Evolutionary conservation across 2,888 invertebrate species (phyloP).

Genomic region (Saturnia pavonia): DNA sequence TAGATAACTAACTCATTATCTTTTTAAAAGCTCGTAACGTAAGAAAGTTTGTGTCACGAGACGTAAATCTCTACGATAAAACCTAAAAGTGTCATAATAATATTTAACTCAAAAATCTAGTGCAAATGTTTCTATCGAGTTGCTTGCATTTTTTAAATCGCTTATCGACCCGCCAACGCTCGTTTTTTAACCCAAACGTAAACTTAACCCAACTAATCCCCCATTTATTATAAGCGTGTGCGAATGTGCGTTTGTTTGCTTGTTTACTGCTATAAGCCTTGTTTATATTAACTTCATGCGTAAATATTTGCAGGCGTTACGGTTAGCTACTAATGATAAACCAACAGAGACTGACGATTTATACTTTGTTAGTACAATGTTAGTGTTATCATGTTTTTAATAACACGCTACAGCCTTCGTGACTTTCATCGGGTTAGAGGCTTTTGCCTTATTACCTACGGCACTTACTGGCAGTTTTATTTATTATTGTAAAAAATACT

Average conservation of each 20-base stretch:
- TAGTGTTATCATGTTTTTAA: neutral
- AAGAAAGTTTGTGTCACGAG: neutral
- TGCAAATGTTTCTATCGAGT: neutral
- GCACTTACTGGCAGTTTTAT: neutral
- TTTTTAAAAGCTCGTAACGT: neutral
- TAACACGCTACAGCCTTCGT: neutral
- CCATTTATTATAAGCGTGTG: constrained; percentile 54
- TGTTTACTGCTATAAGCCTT: constrained; percentile 39
- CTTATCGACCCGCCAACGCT: constrained; percentile 1
- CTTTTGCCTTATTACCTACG: no score
- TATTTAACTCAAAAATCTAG: neutral
- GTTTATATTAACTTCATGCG: constrained; percentile 46
- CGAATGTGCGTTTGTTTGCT: constrained; percentile 44
- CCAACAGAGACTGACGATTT: constrained; percentile 1
- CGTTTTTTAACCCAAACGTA: constrained; percentile 27
- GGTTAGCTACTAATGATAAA: constrained; percentile 16
- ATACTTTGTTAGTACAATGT: neutral
- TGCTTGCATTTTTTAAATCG: neutral
- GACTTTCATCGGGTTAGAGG: neutral
- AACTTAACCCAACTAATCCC: constrained; percentile 48
- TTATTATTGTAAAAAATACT: neutral
- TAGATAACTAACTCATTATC: neutral
- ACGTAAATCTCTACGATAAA: neutral
- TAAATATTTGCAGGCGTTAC: constrained; percentile 22
- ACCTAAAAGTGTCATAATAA: neutral